Evolutionary conservation across 2,113 vertebrate genomes (phyloP).

Genomic region (Syngnathus scovelli): DNA sequence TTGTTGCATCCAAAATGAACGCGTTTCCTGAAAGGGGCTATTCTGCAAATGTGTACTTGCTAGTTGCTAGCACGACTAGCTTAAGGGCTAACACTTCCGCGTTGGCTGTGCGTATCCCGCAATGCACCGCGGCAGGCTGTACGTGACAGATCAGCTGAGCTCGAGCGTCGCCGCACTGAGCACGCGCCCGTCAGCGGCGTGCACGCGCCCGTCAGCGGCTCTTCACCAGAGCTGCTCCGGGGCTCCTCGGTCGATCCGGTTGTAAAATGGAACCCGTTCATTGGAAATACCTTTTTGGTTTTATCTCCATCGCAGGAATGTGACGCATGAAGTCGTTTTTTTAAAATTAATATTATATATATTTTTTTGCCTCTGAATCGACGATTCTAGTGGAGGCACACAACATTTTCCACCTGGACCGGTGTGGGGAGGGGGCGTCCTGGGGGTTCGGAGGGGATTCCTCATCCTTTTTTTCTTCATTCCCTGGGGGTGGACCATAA

Average conservation of each 20-base stretch:
- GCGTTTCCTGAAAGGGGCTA: not conserved
- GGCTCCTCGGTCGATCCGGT: conserved; percentile 43
- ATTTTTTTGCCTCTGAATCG: not conserved
- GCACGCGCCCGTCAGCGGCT: conserved; percentile 47
- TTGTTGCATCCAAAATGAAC: not conserved
- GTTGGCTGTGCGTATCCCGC: conserved; percentile 54
- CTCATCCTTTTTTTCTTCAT: conserved; percentile 21
- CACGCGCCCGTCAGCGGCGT: conserved; percentile 44
- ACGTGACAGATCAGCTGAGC: conserved; percentile 60
- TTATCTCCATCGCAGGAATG: conserved; percentile 37
- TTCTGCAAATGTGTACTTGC: not conserved
- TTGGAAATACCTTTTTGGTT: conserved; percentile 17
- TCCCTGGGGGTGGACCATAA: conserved; percentile 56
- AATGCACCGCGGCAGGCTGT: conserved; percentile 57
- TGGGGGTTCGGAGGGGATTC: conserved; percentile 54
- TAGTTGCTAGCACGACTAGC: not conserved
- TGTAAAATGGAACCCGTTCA: conserved; percentile 10
- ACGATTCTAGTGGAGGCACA: not conserved
- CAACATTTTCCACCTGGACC: conserved; percentile 36
- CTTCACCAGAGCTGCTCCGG: conserved; percentile 47
- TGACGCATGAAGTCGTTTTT: conserved; percentile 23
- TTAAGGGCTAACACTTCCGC: not conserved
- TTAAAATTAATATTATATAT: not conserved
- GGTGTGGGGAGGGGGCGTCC: conserved; percentile 24
- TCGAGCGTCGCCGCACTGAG: conserved; percentile 59